These are phyloP conservation scores for Apodemus agrarius DNA, from an alignment of 2,797 vertebrate species.

Conservation along the genomic window DNA sequence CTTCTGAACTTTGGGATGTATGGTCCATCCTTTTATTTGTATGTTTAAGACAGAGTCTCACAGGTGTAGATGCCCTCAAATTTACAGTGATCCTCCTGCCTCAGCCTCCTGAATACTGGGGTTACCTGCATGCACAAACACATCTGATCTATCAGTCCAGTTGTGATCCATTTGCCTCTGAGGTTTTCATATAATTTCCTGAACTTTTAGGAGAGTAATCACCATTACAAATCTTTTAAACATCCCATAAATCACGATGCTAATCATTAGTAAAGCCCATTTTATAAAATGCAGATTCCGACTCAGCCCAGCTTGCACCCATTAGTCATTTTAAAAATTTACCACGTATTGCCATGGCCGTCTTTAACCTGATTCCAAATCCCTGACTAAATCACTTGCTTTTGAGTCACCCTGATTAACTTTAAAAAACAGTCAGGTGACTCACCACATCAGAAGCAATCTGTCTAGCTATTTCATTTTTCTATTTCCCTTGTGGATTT, in stretches of 20 bases:
- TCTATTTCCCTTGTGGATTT: conserved; percentile 8
- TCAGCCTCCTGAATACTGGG: neutral
- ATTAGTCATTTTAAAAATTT: conserved; percentile 33
- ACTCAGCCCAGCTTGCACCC: neutral
- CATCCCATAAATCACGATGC: neutral
- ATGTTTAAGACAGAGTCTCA: neutral
- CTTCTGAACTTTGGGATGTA: neutral
- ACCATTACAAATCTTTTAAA: conserved; percentile 11
- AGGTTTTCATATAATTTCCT: neutral
- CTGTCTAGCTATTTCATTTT: conserved; percentile 22
- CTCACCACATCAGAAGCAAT: conserved; percentile 17
- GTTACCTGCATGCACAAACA: neutral
- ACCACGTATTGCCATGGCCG: neutral
- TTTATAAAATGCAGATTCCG: neutral
- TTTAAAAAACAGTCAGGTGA: neutral
- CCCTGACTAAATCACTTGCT: neutral
- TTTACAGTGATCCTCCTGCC: neutral
- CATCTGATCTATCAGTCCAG: neutral
- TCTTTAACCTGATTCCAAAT: conserved; percentile 29
- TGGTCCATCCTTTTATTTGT: neutral
- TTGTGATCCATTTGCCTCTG: conserved; percentile 30
- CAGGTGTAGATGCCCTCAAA: neutral
- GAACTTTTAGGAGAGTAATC: neutral
- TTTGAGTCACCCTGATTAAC: conserved; percentile 34
- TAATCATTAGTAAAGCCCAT: conserved; percentile 24